Evolutionary conservation across 1,140 invertebrate species (phyloP).

Genomic region (Diorhabda carinulata): DNA sequence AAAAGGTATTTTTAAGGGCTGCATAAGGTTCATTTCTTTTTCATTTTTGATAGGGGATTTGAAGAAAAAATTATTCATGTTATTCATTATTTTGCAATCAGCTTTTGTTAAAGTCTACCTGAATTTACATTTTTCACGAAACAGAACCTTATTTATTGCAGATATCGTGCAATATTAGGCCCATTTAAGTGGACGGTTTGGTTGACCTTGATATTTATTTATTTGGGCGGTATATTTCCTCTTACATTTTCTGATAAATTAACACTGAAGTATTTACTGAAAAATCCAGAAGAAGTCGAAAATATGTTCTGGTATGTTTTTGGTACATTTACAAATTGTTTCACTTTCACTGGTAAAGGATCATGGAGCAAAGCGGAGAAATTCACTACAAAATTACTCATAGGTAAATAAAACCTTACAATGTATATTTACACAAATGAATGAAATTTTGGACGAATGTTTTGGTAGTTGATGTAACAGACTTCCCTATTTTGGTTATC

Average conservation of each 20-base stretch:
- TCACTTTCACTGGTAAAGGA: constrained; percentile 64
- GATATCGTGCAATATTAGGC: constrained; percentile 75
- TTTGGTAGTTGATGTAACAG: background rate
- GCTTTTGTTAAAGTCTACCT: too few species aligned
- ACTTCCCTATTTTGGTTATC: too few species aligned
- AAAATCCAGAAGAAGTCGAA: constrained; percentile 64
- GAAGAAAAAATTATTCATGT: too few species aligned
- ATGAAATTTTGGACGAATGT: background rate
- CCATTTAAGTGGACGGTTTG: constrained; percentile 75
- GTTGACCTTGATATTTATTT: constrained; percentile 63
- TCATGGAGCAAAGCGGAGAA: constrained; percentile 67
- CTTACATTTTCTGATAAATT: constrained; percentile 66
- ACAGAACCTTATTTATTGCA: constrained; percentile 31
- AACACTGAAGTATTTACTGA: constrained; percentile 58
- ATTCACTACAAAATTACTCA: constrained; percentile 61
- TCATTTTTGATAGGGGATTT: too few species aligned
- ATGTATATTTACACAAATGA: background rate
- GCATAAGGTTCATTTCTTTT: too few species aligned
- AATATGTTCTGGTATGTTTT: constrained; percentile 79
- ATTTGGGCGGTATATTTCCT: constrained; percentile 67
- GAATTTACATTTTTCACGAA: too few species aligned
- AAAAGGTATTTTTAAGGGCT: too few species aligned
- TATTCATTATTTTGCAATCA: too few species aligned
- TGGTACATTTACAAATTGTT: constrained; percentile 75
- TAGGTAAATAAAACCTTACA: constrained; percentile 51